Evolutionary conservation across 1,140 invertebrate genomes (phyloP).

Genomic region (Belonocnema kinseyi): DNA sequence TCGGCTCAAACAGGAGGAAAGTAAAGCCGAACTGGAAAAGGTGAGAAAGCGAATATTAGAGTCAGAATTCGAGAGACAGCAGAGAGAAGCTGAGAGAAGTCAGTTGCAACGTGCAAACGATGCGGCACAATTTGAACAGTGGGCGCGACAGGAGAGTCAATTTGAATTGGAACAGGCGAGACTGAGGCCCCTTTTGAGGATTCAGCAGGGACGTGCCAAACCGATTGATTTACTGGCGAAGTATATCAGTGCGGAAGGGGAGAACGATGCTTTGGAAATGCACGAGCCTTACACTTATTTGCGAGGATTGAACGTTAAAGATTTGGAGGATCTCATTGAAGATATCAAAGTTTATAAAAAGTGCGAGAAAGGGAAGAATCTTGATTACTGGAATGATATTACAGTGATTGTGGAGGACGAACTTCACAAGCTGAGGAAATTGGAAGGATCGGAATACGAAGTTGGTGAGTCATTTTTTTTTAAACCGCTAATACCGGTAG

Average conservation of each 20-base stretch:
- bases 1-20: conserved; percentile 92
- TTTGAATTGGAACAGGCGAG: conserved; percentile 94
- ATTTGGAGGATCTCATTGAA: conserved; percentile 97
- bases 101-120: conserved; percentile 94
- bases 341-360: conserved; percentile 97
- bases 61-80: conserved; percentile 92
- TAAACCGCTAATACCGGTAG: no score
- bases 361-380: conserved; percentile 89
- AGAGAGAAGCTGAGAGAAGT: conserved; percentile 92
- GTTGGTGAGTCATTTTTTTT: conserved; percentile 74
- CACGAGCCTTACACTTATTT: conserved; percentile 98
- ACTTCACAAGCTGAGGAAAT: conserved; percentile 89
- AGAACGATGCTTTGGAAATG: conserved; percentile 96
- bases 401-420: conserved; percentile 97
- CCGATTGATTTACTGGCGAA: conserved; percentile 98
- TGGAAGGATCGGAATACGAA: conserved; percentile 82
- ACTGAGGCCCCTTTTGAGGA: conserved; percentile 93
- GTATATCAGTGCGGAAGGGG: conserved; percentile 95
- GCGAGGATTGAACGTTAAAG: conserved; percentile 91
- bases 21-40: conserved; percentile 91
- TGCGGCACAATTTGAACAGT: conserved; percentile 94
- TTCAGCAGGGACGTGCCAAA: conserved; percentile 96
- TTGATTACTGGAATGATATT: conserved; percentile 98
- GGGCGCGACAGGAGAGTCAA: conserved; percentile 96
- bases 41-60: conserved; percentile 94